Evolutionary conservation across 2,797 vertebrate species (phyloP).

Genomic region (Pangasius macronema): DNA sequence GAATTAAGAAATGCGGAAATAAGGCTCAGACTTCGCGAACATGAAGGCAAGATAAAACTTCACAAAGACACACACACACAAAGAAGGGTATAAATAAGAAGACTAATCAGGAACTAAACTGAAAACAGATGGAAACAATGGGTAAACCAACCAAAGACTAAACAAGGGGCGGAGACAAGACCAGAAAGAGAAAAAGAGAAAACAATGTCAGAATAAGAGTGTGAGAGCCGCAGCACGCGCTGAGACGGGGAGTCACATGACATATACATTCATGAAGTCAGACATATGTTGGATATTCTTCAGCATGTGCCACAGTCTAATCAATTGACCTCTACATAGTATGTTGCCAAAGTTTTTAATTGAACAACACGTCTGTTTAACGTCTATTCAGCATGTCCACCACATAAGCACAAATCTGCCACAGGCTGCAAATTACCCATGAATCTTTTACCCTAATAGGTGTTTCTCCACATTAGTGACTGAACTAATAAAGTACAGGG

Average conservation of each 20-base stretch:
- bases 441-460: neutral
- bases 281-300: neutral
- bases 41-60: neutral
- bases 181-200: neutral
- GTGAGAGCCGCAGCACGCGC: neutral
- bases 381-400: neutral
- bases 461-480: neutral
- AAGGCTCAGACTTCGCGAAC: neutral
- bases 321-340: neutral
- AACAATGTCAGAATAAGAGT: neutral
- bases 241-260: too few species aligned
- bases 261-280: neutral
- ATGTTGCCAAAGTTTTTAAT: neutral
- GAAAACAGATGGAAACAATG: conserved; percentile 4
- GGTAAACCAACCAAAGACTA: neutral
- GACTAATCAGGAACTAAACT: neutral
- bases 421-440: neutral
- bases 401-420: neutral
- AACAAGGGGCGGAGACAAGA: conserved; percentile 1
- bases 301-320: neutral
- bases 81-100: neutral
- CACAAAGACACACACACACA: neutral
- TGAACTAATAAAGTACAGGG: neutral
- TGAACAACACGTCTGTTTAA: neutral
- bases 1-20: neutral